Base-by-base conservation (phyloP, 2,113 vertebrate genomes). In the Rhodinocichla rosea region DNA sequence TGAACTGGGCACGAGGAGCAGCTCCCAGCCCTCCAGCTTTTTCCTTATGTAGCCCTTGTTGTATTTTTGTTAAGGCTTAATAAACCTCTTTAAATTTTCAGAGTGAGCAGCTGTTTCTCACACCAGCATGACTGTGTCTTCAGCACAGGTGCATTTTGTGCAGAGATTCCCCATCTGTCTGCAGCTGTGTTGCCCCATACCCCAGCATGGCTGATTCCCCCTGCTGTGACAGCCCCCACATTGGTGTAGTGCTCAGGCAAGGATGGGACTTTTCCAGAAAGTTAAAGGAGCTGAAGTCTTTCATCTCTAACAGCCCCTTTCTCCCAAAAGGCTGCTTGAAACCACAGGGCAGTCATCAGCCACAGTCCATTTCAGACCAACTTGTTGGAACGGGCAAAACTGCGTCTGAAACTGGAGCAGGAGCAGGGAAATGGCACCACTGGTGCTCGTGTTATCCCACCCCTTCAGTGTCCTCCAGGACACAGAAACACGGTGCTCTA, bases 351-450 rank as follows among this genome's bases (percentile, higher is more conserved):
- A 65, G 40, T 81, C 68, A 60, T 95, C 76, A 75, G 83, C 78
- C 57, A 64, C 83, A 73, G 89, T 75, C 90, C 94, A 89, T 95
- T 97, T 79, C 92, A 82, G 89, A 53, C 87, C 70, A 84, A 42
- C 40, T 82, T 82, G 73, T 69, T 81, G 87, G 74, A 92, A 84
- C 32, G 49, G 87, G 67, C 53, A 56, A n/a, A 94, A 53, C 76
- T 87, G 80, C 35, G 5, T n/a, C 76, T 44, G 45, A 13, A 84
- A 53, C 69, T 26, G 74, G 60, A 92, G 57, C 28, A 21, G 68
- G 65, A 17, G 0, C 68, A 49, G 86, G 86, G 65, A 82, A 94
- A 92, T 75, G 7, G 33, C 50, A 71, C 68, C 60, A 10, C 56
- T 86, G 87, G 68, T 83, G 78, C 84, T 67, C 60, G 33, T 64